phyloP scores from a whole-genome alignment of 1,140 invertebrate species.

The Octopus sinensis region DNA sequence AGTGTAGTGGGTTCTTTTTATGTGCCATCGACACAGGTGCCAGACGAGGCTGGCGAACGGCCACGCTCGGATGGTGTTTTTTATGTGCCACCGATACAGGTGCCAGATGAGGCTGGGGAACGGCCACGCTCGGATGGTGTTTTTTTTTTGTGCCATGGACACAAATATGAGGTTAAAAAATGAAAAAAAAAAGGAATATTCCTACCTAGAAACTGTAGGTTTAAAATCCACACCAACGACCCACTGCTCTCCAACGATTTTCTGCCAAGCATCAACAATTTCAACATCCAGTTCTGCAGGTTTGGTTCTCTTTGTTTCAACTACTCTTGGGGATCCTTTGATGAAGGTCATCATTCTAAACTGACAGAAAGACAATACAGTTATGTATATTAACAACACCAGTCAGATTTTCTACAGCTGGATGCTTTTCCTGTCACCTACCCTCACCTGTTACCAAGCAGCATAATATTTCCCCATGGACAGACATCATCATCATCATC shows the following conservation, averaged over 20 bases:
- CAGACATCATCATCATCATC: too few species aligned
- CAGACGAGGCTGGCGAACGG: too few species aligned
- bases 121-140: neutral
- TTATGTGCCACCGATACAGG: too few species aligned
- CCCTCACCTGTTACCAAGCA: too few species aligned
- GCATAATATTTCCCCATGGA: too few species aligned
- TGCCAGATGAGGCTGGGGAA: too few species aligned
- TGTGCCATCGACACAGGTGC: too few species aligned
- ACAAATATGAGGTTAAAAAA: neutral
- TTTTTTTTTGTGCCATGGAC: neutral
- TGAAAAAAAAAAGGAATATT: too few species aligned
- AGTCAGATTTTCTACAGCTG: too few species aligned
- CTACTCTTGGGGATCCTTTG: neutral
- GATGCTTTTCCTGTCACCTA: too few species aligned
- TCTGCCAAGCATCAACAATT: neutral
- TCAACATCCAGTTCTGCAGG: neutral
- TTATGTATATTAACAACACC: neutral
- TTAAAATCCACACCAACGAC: neutral
- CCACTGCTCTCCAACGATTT: neutral
- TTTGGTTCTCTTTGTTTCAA: neutral
- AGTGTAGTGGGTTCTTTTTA: too few species aligned
- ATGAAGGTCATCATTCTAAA: neutral
- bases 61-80: too few species aligned
- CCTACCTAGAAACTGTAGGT: neutral
- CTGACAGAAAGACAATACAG: neutral